Base-by-base conservation (phyloP, 2,113 vertebrate species). In the Cepphus grylle region DNA sequence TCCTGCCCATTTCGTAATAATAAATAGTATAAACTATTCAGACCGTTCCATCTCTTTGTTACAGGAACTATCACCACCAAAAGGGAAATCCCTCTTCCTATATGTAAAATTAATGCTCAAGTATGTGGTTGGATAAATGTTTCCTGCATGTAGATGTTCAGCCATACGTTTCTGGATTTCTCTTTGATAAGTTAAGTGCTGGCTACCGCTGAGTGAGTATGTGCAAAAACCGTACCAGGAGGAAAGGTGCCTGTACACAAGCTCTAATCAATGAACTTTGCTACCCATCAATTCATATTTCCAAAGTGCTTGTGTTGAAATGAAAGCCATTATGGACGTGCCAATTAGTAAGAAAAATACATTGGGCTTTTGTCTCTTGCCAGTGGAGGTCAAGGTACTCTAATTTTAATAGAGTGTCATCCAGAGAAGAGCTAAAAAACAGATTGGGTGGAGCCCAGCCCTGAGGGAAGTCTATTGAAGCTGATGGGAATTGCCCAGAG, bases 21-120 rank as follows among this genome's bases (percentile, higher is more conserved):
- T 96, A 98, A 97, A 97, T 97, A 98, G 89, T 76, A 81, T 52
- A 89, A 97, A 97, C 90, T 83, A 23, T 85, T 97, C 96, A 12
- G 6, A 94, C 72, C 67, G 6, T 92, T 88, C 84, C 42, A 81
- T 94, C 88, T 90, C 86, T 97, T 94, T 96, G 95, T 97, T 97
- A 97, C 65, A 96, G 93, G 91, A 88, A 96, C 97, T 97, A 94
- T 83, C 80, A 89, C 71, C 89, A 96, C 96, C 85, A 91, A 89
- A 97, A 96, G 82, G 96, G 90, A 95, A 97, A 96, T 94, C 88
- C 71, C 67, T 96, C 79, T 88, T 96, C 90, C 95, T 97, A 25
- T 78, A 43, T 93, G 56, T 93, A 90, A 98, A 97, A 94, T 95
- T 61, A 76, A 90, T 96, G 90, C 52, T 96, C n/a, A 62, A 86